Evolutionary conservation across 2,888 invertebrate species (phyloP), one percentile per base, ranked within the genome.

Genomic region (Amorpha juglandis): DNA sequence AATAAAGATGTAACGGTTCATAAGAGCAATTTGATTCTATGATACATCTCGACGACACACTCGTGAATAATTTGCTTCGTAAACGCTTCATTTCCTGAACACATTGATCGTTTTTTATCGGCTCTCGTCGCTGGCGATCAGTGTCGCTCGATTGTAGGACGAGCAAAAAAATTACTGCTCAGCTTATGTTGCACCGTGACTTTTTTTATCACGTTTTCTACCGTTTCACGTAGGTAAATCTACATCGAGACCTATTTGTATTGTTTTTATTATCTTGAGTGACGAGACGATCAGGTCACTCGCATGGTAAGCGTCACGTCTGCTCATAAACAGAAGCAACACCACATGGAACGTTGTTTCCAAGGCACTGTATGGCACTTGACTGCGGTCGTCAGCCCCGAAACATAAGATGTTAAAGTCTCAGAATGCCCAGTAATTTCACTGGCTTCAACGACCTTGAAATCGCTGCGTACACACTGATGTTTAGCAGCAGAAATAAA

Each of bases 131-230:
- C 14, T 4, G 38, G 51, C 63, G 35, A 63, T 51, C 63, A 63
- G 51, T 51, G 33, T 53, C 62, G 67, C 65, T 70, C 63, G 67
- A 68, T 58, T 38, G 11, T 58, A 38, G 38, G 38, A 27, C 27
- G 12, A 58, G 19, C 58, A 42, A 58, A 38, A 58, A 58, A 42
- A 3, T 19, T 11, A 42, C 19, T 6, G 58, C 19, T 58, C 19
- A 58, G 19, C 42, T 27, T 27, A 27, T 27, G 4, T 27, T 27
- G 27, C 27, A 27, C 4, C 27, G 27, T 27, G 27, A 27, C 27
- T 27, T 58, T 38, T 27, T 14, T 12, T 52, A 27, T 52, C 38
- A 19, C 38, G 6, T 38, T 38, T 19, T 58, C n/a, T 42, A 58
- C 12, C 58, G 16, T 35, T 9, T 16, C 16, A 19, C 27, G 27